Base-by-base conservation (phyloP, 2,888 invertebrate species). In the Tenthredo amoena region DNA sequence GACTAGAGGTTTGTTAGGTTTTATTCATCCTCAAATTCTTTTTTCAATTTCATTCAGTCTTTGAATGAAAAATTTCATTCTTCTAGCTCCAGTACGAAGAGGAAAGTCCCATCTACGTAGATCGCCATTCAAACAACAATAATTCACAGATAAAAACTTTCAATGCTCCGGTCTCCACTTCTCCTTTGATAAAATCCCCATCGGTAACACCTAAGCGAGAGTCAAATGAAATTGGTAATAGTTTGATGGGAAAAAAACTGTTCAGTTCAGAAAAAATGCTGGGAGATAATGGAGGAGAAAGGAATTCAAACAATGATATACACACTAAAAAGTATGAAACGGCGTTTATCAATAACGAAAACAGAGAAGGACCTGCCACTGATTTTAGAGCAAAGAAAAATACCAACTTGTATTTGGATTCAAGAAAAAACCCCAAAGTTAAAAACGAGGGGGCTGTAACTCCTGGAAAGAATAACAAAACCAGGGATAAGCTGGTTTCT, bases 1-100 rank as follows among this genome's bases (percentile, higher is more conserved):
- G 88, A 83, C 87, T 92, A 7, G 90, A 91, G 88, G 91, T 92
- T 74, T 65, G 87, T 87, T 9, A 6, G 34, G 2, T 15, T 72
- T 12, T 34, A 10, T 40, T 37, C 15, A 43, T 21, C 10, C 12
- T 40, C 2, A 6, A 43, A 43, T 43, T 43, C 21, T 43, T 40
- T 43, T 43, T 26, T 3, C 10, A 43, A 21, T 40, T 43, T 74
- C n/a, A 74, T 43, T 2, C 9, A 15, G n/a, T 65, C 7, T 82
- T 10, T 86, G 26, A 82, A 86, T 86, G 77, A 2, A 37, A 55
- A 50, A 72, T 82, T 2, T 12, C 26, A n/a, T 86, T 31, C 76
- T 81, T 84, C 18, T 34, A 91, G 79, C 83, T 83, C 9, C 65
- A 47, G 12, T 90, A 91, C 77, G 91, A 92, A 62, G 86, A 89